Evolutionary conservation across 2,888 invertebrate species (phyloP).

Genomic region (Stenichneumon culpator): DNA sequence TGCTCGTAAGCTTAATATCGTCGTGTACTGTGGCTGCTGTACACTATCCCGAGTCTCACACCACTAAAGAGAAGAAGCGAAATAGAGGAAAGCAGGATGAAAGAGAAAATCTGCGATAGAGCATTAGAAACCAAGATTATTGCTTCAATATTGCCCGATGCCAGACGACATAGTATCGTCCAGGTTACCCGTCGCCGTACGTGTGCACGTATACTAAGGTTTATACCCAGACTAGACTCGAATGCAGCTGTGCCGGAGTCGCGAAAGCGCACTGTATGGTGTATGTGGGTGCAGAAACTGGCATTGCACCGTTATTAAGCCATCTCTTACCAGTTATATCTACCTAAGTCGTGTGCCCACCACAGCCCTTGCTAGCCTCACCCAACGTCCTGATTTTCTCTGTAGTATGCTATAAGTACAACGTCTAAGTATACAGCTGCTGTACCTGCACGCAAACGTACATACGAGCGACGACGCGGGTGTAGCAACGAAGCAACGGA

Average conservation of each 20-base stretch:
- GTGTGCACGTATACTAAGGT: conserved; percentile 58
- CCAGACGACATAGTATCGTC: conserved; percentile 78
- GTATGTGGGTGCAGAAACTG: conserved; percentile 70
- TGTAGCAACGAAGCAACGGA: conserved; percentile 33
- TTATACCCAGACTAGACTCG: conserved; percentile 50
- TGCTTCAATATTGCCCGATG: conserved; percentile 83
- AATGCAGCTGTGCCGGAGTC: conserved; percentile 59
- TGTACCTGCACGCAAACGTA: conserved; percentile 36
- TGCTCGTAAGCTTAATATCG: conserved; percentile 77
- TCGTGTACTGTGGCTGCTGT: conserved; percentile 69
- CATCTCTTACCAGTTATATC: conserved; percentile 82
- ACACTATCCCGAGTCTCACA: not conserved
- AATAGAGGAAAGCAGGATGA: conserved; percentile 43
- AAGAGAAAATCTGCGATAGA: conserved; percentile 54
- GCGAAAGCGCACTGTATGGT: conserved; percentile 45
- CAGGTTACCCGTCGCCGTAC: conserved; percentile 70
- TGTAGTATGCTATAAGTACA: conserved; percentile 19
- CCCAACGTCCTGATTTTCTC: conserved; percentile 57
- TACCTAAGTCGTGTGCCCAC: conserved; percentile 72
- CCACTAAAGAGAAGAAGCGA: conserved; percentile 58
- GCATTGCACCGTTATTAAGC: conserved; percentile 82
- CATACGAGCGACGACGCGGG: not conserved
- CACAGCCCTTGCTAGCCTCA: conserved; percentile 59
- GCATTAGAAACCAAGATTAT: conserved; percentile 79
- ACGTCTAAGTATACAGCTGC: conserved; percentile 16